Percentiles rank a stretch among this genome's conserved stretches.
phyloP scores from a whole-genome alignment of 1,140 invertebrate genomes.

The Hyphantria cunea region DNA sequence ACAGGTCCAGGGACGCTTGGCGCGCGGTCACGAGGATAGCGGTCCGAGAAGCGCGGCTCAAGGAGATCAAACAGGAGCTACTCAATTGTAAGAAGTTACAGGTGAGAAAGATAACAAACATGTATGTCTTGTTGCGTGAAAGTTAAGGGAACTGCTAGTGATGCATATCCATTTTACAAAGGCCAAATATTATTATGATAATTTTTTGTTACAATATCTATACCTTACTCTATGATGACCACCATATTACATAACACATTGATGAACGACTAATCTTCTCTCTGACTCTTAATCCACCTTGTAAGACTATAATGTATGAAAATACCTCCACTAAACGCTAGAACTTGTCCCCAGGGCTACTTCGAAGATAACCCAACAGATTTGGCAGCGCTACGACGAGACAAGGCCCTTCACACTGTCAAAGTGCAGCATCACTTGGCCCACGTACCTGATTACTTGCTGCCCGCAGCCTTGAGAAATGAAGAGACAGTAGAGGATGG shows the following conservation, averaged over 20 bases:
- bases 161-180: too few relatives aligned
- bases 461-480: conserved; percentile 87
- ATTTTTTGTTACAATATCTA: too few relatives aligned
- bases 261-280: conserved; percentile 80
- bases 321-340: not conserved
- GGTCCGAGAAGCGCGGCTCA: conserved; percentile 94
- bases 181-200: too few relatives aligned
- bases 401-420: conserved; percentile 95
- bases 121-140: too few relatives aligned
- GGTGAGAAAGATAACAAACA: conserved; percentile 66
- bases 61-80: conserved; percentile 97
- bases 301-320: too few relatives aligned
- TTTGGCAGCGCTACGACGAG: conserved; percentile 93
- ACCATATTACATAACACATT: conserved; percentile 55
- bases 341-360: conserved; percentile 84
- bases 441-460: conserved; percentile 97
- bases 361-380: conserved; percentile 98
- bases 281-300: conserved; percentile 40
- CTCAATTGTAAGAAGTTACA: conserved; percentile 96
- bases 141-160: too few relatives aligned
- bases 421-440: conserved; percentile 92
- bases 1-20: conserved; percentile 97
- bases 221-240: conserved; percentile 55
- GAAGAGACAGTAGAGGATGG: conserved; percentile 81
- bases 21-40: conserved; percentile 95